Base-by-base conservation (phyloP, 2,888 invertebrate species). In the Stictocephala bisonia region DNA sequence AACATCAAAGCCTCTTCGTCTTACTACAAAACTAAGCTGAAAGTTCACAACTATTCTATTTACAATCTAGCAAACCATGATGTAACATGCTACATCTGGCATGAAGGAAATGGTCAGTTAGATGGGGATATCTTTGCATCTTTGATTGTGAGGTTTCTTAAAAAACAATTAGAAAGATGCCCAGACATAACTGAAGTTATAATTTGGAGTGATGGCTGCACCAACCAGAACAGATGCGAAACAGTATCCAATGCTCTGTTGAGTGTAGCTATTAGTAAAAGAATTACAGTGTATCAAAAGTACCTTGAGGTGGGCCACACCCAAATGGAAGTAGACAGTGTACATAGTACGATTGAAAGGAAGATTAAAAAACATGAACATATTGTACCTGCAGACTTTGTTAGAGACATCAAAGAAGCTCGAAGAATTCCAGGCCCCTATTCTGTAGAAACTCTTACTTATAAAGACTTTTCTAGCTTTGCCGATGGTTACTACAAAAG, bases 11-110 rank as follows among this genome's bases (percentile, higher is more conserved):
- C 71, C 22, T 71, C 58, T 15, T 3, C 27, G 13, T 20, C 71
- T 9, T 71, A 71, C 26, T 71, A 71, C 27, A 71, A 71, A 41
- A 71, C 71, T n/a, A 71, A 71, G 26, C 29, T 71, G 13, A 58
- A 71, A 41, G 71, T 71, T 3, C 58, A 71, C 22, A 67, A 64
- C 64, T 64, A 24, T 20, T 18, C 22, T 41, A 24, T 41, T 64
- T 64, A 20, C 20, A 67, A 67, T 18, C 31, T 67, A 27, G 67
- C 26, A 3, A 50, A 24, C 22, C 50, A 26, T 29, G 67, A 48
- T 4, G 67, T 4, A 26, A 67, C 67, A 27, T 67, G 67, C 29
- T 67, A 67, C 20, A n/a, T 64, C 2, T 60, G 71, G 58, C 56
- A 71, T 44, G 71, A 71, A 44, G 44, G 58, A 3, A 58, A 71